These are phyloP conservation scores for Thymallus thymallus DNA, from an alignment of 2,113 vertebrate species.

Conservation along the genomic window DNA sequence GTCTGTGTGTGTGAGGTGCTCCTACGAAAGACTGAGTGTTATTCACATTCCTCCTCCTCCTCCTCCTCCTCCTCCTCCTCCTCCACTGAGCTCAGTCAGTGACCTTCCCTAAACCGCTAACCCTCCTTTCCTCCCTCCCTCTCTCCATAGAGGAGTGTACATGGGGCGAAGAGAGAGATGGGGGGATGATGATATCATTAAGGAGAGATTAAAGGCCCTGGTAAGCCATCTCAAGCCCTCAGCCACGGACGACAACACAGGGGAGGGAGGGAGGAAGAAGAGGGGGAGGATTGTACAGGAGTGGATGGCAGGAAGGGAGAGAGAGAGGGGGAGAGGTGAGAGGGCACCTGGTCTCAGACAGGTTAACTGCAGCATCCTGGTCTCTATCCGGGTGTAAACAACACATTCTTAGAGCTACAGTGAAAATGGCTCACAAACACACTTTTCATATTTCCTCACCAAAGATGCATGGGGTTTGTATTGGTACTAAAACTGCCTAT, in stretches of 20 bases:
- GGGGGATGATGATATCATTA: slow-evolving; percentile 66
- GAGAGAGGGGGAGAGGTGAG: not conserved
- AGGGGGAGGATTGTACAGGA: not conserved
- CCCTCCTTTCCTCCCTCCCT: slow-evolving; percentile 10
- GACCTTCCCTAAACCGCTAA: slow-evolving; percentile 7
- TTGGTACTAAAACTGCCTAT: slow-evolving; percentile 26
- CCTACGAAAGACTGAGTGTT: slow-evolving; percentile 36
- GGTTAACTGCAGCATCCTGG: slow-evolving; percentile 11
- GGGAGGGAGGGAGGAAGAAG: not conserved
- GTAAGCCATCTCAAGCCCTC: slow-evolving; percentile 63
- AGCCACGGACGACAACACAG: slow-evolving; percentile 31
- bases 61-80: slow-evolving; percentile 1
- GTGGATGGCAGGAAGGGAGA: not conserved
- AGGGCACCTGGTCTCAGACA: too few species aligned
- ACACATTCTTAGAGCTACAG: slow-evolving; percentile 15
- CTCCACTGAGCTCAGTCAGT: slow-evolving; percentile 8
- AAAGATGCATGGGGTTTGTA: slow-evolving; percentile 19
- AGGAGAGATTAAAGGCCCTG: slow-evolving; percentile 66
- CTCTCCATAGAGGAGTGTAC: slow-evolving; percentile 6
- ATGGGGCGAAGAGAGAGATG: slow-evolving; percentile 41
- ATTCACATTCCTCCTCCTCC: slow-evolving; percentile 7
- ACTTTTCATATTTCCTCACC: slow-evolving; percentile 1
- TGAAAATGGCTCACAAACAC: slow-evolving; percentile 2
- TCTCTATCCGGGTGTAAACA: not conserved
- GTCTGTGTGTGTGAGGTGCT: slow-evolving; percentile 19